Base-by-base conservation (phyloP, 2,888 invertebrate genomes). In the Anorthoa munda region DNA sequence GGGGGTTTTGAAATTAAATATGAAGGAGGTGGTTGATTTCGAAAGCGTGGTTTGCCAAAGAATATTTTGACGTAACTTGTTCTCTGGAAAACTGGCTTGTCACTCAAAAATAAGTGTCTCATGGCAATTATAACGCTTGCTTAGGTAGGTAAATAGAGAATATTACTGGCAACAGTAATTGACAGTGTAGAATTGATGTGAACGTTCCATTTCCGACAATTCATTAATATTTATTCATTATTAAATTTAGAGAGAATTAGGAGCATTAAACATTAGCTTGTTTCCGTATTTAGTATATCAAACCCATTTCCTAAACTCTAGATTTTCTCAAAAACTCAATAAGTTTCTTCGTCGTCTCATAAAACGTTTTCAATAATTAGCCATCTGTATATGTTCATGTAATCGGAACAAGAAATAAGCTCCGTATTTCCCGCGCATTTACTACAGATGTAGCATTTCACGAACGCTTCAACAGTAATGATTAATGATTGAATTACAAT, bases 401-500 rank as follows among this genome's bases (percentile, higher is more conserved):
- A 74, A 84, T 72, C 59, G 58, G 66, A 80, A 85, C 63, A 67
- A 79, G 66, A 68, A 81, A 75, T 75, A 81, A 76, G 75, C 61
- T 61, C 72, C 23, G 39, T 26, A 76, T 81, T 82, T 75, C 63
- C 77, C 65, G 75, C 72, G 58, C 74, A 75, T 85, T 82, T 77
- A 80, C 75, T 82, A 74, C 85, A 80, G 75, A 85, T 72, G 76
- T 72, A 85, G 73, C 73, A 66, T 85, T 84, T 80, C 72, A 79
- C 79, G 69, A 80, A 75, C 75, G 81, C 75, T 83, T 86, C 73
- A 79, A 74, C 81, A 79, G 85, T 85, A 85, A 86, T 81, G 82
- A 83, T 86, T 84, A 85, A 84, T 86, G 85, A 83, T 89, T 83
- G 80, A 88, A 86, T 84, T 85, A 87, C 84, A 87, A 85, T 84